Conservation (phyloP, 2,888 invertebrate genomes). For the Arctia plantaginis region DNA sequence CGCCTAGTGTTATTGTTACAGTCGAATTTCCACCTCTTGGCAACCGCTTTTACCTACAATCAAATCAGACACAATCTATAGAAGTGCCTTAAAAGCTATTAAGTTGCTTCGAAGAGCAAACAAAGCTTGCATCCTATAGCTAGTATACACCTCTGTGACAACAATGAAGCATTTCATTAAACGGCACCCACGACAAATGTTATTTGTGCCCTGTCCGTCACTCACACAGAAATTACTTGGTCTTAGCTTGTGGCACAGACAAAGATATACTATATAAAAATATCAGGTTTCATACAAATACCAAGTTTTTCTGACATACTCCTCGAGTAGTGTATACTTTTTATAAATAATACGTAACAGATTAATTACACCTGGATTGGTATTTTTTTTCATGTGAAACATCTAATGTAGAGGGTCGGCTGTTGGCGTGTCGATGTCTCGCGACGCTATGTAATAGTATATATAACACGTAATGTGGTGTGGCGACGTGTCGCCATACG, state of each 20-base stretch:
- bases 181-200: conserved; percentile 49
- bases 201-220: conserved; percentile 49
- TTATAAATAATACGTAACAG: not conserved
- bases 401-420: too few relatives aligned
- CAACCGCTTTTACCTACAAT: not conserved
- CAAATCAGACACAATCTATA: not conserved
- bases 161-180: conserved; percentile 51
- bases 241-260: conserved; percentile 17
- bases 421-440: too few relatives aligned
- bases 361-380: too few relatives aligned
- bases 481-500: too few relatives aligned
- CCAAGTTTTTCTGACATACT: too few relatives aligned
- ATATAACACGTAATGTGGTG: too few relatives aligned
- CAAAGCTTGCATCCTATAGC: conserved; percentile 12
- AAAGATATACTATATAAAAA: conserved; percentile 27
- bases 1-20: not conserved
- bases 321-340: not conserved
- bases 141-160: conserved; percentile 17
- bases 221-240: conserved; percentile 43
- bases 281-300: not conserved
- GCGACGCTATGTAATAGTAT: too few relatives aligned
- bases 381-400: too few relatives aligned
- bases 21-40: not conserved
- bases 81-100: not conserved
- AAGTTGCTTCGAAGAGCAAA: conserved; percentile 4